Evolutionary conservation across 2,888 invertebrate genomes (phyloP).

Genomic region (Lampropteryx suffumata): DNA sequence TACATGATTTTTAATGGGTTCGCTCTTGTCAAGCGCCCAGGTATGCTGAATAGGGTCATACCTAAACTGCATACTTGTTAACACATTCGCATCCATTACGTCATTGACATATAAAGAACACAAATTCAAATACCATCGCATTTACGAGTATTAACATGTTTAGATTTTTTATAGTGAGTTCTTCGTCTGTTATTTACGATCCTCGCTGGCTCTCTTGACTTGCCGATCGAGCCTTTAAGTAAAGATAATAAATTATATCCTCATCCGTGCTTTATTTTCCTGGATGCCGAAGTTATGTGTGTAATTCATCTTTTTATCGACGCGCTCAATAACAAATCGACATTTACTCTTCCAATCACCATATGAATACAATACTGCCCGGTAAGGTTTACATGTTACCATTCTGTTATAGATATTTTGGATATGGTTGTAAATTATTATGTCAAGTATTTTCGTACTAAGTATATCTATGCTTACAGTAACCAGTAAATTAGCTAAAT

Average conservation of each 20-base stretch:
- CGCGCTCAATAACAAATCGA: slow-evolving; percentile 21
- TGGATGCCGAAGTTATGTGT: slow-evolving; percentile 26
- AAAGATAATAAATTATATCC: slow-evolving; percentile 28
- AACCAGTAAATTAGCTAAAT: too few relatives aligned
- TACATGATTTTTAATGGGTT: slow-evolving; percentile 67
- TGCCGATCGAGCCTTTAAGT: slow-evolving; percentile 11
- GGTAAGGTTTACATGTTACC: slow-evolving; percentile 10
- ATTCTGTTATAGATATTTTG: not conserved
- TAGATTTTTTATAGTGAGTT: too few relatives aligned
- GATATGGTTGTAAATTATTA: not conserved
- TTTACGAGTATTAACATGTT: too few relatives aligned
- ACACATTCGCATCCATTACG: too few relatives aligned
- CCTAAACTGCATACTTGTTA: too few relatives aligned
- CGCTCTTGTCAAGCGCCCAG: slow-evolving; percentile 39
- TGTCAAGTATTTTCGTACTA: too few relatives aligned
- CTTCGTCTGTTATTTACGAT: slow-evolving; percentile 5
- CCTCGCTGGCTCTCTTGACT: slow-evolving; percentile 16
- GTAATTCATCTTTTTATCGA: slow-evolving; percentile 30
- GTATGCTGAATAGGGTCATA: slow-evolving; percentile 35
- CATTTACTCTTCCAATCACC: slow-evolving; percentile 20
- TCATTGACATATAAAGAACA: too few relatives aligned
- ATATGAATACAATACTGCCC: slow-evolving; percentile 21
- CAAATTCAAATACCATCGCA: too few relatives aligned
- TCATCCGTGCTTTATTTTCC: slow-evolving; percentile 23
- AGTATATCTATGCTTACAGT: too few relatives aligned